phyloP scores from a whole-genome alignment of 2,797 vertebrate species.

The Microctenopoma lineatum region DNA sequence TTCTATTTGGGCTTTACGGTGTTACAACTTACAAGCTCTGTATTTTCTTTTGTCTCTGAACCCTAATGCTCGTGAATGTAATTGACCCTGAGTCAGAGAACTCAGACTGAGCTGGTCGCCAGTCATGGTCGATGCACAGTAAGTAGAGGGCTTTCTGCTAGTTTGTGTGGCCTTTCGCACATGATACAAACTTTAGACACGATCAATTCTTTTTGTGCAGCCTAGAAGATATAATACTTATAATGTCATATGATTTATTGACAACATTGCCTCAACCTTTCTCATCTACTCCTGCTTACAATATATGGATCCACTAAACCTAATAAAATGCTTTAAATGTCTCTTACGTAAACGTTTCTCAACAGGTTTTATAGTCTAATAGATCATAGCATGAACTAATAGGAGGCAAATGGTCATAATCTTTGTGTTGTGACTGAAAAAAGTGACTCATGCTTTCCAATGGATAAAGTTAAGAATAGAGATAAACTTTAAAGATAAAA shows the following conservation, averaged over 20 bases:
- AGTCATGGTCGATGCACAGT: too few species aligned
- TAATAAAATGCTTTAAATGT: too few species aligned
- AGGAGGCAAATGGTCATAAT: not conserved
- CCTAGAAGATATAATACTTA: not conserved
- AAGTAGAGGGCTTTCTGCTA: not conserved
- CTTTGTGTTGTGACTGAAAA: not conserved
- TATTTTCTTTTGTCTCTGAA: too few species aligned
- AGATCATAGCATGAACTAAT: too few species aligned
- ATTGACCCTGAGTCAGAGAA: too few species aligned
- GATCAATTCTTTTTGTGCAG: not conserved
- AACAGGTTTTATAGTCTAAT: too few species aligned
- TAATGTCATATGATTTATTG: not conserved
- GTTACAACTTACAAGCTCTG: too few species aligned
- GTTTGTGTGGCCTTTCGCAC: not conserved
- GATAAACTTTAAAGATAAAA: conserved; percentile 17
- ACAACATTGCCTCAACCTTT: not conserved
- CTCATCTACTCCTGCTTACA: not conserved
- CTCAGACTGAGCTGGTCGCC: too few species aligned
- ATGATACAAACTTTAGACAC: not conserved
- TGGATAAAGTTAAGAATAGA: conserved; percentile 42
- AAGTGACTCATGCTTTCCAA: conserved; percentile 12
- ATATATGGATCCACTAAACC: not conserved
- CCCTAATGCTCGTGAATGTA: too few species aligned
- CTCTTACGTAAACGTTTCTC: too few species aligned
- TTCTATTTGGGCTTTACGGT: too few species aligned